These are phyloP conservation scores for Colius striatus DNA, from an alignment of 2,113 vertebrate genomes.

Conservation along the genomic window DNA sequence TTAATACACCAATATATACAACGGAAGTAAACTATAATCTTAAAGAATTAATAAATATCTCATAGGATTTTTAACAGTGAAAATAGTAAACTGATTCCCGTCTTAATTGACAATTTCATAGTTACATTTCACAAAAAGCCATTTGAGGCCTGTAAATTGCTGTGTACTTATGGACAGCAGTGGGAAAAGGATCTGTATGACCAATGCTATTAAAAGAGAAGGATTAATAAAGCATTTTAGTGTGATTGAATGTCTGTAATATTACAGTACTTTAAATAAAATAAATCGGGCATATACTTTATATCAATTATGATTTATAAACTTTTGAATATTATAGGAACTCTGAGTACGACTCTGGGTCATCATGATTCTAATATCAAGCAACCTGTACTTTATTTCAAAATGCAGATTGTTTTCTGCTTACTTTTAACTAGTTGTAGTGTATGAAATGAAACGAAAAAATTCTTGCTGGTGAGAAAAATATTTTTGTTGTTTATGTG, in stretches of 20 bases:
- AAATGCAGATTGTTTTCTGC: not conserved
- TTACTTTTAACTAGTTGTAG: not conserved
- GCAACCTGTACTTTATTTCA: not conserved
- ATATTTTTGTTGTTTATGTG: not conserved
- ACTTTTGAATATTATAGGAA: not conserved
- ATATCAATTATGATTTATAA: not conserved
- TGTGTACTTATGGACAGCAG: accelerated
- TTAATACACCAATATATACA: not conserved
- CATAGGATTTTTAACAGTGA: not conserved
- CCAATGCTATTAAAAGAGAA: not conserved
- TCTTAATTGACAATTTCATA: not conserved
- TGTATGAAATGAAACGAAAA: not conserved
- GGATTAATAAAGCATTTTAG: not conserved
- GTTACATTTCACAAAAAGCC: not conserved
- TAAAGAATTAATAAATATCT: not conserved
- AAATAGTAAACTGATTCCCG: not conserved
- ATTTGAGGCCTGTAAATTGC: not conserved
- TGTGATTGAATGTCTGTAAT: not conserved
- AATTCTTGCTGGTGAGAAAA: not conserved
- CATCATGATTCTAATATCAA: not conserved
- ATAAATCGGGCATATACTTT: not conserved
- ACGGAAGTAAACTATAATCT: not conserved
- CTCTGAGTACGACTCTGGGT: not conserved
- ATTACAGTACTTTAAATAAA: not conserved
- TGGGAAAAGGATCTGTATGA: not conserved